Percentiles rank a stretch among this genome's conserved stretches.
These are phyloP conservation scores for Ips nitidus DNA, from an alignment of 1,140 invertebrate species.

Conservation along the genomic window DNA sequence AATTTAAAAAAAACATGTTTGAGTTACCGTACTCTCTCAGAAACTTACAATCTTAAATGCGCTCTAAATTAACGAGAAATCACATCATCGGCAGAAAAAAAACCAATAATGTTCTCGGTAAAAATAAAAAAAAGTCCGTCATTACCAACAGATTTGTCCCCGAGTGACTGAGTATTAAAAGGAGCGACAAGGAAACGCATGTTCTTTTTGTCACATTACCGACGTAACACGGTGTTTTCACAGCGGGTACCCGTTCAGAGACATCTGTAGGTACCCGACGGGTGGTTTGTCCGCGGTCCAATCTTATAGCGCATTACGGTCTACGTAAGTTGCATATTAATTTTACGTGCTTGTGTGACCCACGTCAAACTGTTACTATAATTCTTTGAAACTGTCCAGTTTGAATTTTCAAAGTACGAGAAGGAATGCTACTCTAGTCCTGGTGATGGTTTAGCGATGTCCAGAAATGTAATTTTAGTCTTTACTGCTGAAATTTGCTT, in stretches of 20 bases:
- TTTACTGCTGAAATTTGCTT: no score
- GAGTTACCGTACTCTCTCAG: no score
- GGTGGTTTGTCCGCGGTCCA: conserved; percentile 24
- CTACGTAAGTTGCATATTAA: conserved; percentile 29
- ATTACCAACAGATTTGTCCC: conserved; percentile 17
- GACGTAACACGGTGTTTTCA: conserved; percentile 32
- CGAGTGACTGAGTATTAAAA: conserved; percentile 18
- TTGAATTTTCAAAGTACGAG: no score
- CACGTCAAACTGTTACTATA: background rate
- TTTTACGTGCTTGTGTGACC: background rate
- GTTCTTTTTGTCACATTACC: conserved; percentile 34
- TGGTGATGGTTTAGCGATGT: no score
- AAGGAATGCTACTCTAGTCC: no score
- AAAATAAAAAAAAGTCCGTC: conserved; percentile 5
- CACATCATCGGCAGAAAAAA: background rate
- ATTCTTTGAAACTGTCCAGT: no score
- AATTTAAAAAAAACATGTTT: no score
- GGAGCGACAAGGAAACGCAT: conserved; percentile 27
- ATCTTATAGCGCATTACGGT: conserved; percentile 22
- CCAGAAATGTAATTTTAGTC: no score
- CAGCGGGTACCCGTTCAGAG: conserved; percentile 19
- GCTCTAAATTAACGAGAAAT: no score
- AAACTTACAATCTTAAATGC: no score
- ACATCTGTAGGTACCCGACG: conserved; percentile 25
- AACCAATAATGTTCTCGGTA: background rate